A percentile compares a stretch with the other conserved stretches of the same genome.
phyloP scores from a whole-genome alignment of 1,140 invertebrate species.

The Temnothorax curvispinosus region DNA sequence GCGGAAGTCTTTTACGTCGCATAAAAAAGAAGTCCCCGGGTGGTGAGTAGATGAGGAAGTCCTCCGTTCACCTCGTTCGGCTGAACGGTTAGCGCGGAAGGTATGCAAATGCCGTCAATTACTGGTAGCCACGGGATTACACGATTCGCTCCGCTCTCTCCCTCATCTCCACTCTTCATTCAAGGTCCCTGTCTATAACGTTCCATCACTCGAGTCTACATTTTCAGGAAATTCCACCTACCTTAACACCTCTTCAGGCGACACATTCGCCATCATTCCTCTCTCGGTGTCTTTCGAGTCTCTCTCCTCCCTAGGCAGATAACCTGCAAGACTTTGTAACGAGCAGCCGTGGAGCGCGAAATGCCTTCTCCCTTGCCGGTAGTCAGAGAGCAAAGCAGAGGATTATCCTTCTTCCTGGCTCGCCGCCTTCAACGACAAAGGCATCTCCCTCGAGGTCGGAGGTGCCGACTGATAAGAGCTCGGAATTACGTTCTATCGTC shows the following conservation, averaged over 20 bases:
- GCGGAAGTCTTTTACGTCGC: not conserved
- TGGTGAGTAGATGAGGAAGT: conserved; percentile 11
- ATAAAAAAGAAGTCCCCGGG: not conserved
- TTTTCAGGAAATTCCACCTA: conserved; percentile 38
- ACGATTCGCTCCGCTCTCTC: conserved; percentile 55
- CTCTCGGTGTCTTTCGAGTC: conserved; percentile 24
- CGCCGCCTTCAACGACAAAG: conserved; percentile 22
- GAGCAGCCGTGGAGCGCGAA: conserved; percentile 36
- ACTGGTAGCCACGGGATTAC: conserved; percentile 80
- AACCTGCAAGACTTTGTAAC: conserved; percentile 76
- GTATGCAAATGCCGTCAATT: conserved; percentile 85
- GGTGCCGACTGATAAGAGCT: conserved; percentile 71
- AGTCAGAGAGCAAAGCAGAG: conserved; percentile 33
- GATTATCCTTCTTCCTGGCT: conserved; percentile 54
- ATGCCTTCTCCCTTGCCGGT: not conserved
- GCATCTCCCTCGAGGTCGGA: conserved; percentile 56
- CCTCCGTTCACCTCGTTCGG: conserved; percentile 41
- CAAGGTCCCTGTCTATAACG: conserved; percentile 10
- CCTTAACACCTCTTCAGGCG: conserved; percentile 33
- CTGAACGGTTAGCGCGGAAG: conserved; percentile 64
- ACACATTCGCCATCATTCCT: conserved; percentile 33
- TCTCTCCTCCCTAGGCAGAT: conserved; percentile 54
- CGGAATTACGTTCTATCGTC: conserved; percentile 67
- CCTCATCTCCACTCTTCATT: conserved; percentile 6
- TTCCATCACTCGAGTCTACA: conserved; percentile 49